phyloP scores from a whole-genome alignment of 2,888 invertebrate species.

The Lumbricus terrestris region DNA sequence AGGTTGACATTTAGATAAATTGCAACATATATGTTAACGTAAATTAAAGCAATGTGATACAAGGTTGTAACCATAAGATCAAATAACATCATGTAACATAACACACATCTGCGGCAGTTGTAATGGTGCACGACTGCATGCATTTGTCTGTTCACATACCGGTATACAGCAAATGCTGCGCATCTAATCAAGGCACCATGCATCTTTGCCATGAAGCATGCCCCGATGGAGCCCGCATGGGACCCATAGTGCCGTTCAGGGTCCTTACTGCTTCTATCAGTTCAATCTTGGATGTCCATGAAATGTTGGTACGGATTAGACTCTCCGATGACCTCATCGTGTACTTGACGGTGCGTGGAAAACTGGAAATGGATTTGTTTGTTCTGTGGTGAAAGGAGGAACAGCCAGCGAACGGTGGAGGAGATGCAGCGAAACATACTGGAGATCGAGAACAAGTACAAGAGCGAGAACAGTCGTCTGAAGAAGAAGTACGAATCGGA shows the following conservation, averaged over 20 bases:
- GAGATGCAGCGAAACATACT: constrained; percentile 58
- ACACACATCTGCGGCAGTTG: not conserved
- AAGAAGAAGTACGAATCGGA: constrained; percentile 60
- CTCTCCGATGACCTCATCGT: not conserved
- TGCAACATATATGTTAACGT: not conserved
- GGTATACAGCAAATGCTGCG: not conserved
- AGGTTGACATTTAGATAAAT: not conserved
- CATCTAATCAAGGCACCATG: not conserved
- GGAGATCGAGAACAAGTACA: constrained; percentile 59
- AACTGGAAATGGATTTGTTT: not conserved
- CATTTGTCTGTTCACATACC: not conserved
- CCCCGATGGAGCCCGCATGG: no score
- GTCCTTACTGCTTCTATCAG: no score
- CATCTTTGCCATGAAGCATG: no score
- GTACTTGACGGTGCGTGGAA: no score
- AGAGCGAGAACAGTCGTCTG: constrained; percentile 56
- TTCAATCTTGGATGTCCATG: no score
- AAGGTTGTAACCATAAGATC: not conserved
- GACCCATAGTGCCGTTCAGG: no score
- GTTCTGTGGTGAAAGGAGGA: constrained; percentile 45
- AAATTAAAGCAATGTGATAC: not conserved
- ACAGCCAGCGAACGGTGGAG: constrained; percentile 57
- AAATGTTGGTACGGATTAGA: not conserved
- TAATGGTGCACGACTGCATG: no score
- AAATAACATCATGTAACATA: not conserved